Percentiles rank a stretch among this genome's conserved stretches.
Evolutionary conservation across 2,888 invertebrate genomes (phyloP).

Genomic region (Eupithecia inturbata): DNA sequence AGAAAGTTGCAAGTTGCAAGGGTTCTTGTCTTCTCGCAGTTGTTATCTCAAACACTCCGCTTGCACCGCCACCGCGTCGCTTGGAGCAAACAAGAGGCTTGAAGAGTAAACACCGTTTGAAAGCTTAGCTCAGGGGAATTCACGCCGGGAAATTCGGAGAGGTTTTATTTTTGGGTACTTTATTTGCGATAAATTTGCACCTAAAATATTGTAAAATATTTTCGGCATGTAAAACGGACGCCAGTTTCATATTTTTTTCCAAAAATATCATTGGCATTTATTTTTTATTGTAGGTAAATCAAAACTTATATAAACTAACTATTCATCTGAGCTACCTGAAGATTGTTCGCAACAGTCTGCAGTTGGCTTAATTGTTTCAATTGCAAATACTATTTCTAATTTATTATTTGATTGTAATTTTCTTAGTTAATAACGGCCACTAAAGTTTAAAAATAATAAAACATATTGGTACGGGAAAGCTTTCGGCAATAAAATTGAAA

Average conservation of each 20-base stretch:
- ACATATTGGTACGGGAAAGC: not conserved
- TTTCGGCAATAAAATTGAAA: too few relatives aligned
- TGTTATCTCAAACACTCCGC: constrained; percentile 72
- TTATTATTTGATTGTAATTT: too few relatives aligned
- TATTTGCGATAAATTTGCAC: not conserved
- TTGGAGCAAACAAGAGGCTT: constrained; percentile 44
- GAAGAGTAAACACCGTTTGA: constrained; percentile 24
- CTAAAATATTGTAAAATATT: not conserved
- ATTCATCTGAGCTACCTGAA: too few relatives aligned
- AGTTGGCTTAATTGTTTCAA: too few relatives aligned
- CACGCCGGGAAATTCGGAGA: not conserved
- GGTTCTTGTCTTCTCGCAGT: constrained; percentile 67
- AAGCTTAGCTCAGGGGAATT: constrained; percentile 15
- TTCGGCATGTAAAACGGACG: not conserved
- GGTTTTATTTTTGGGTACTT: not conserved
- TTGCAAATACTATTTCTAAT: too few relatives aligned
- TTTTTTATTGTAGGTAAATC: not conserved
- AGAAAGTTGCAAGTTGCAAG: constrained; percentile 63
- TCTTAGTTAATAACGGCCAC: too few relatives aligned
- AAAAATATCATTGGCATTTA: not conserved
- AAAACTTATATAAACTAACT: too few relatives aligned
- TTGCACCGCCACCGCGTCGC: constrained; percentile 48
- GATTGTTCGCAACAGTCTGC: too few relatives aligned
- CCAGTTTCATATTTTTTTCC: not conserved
- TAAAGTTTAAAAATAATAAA: too few relatives aligned